A percentile compares a stretch with the other conserved stretches of the same genome.
Evolutionary conservation across 2,797 vertebrate genomes (phyloP).

Genomic region (Anguilla marmorata): DNA sequence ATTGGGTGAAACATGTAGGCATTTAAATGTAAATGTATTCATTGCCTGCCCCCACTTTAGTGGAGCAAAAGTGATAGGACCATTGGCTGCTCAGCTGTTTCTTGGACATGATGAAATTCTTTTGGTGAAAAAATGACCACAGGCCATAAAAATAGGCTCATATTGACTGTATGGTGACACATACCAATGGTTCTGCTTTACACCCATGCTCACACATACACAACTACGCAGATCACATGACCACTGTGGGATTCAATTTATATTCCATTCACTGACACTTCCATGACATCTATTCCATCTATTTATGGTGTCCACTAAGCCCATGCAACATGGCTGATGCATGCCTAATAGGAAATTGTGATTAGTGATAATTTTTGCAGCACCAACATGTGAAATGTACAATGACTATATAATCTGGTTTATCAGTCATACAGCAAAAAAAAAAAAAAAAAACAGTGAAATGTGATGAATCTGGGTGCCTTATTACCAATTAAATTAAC

Average conservation of each 20-base stretch:
- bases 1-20: no score
- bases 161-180: background rate
- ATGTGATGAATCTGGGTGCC: background rate
- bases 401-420: background rate
- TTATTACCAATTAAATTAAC: background rate
- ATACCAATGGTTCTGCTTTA: background rate
- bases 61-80: no score
- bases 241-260: conserved; percentile 34
- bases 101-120: no score
- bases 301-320: conserved; percentile 36
- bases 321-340: conserved; percentile 24
- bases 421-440: background rate
- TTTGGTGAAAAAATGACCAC: no score
- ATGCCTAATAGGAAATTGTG: conserved; percentile 39
- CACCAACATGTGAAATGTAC: background rate
- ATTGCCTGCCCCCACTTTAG: no score
- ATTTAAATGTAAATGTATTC: no score
- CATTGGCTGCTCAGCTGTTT: no score
- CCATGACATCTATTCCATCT: conserved; percentile 36
- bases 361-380: background rate
- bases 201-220: background rate
- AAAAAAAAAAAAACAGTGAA: background rate
- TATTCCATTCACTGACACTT: conserved; percentile 43
- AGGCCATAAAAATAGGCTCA: no score
- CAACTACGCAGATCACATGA: conserved; percentile 27